phyloP scores from a whole-genome alignment of 2,888 invertebrate species.

The Melinopterus prodromus region DNA sequence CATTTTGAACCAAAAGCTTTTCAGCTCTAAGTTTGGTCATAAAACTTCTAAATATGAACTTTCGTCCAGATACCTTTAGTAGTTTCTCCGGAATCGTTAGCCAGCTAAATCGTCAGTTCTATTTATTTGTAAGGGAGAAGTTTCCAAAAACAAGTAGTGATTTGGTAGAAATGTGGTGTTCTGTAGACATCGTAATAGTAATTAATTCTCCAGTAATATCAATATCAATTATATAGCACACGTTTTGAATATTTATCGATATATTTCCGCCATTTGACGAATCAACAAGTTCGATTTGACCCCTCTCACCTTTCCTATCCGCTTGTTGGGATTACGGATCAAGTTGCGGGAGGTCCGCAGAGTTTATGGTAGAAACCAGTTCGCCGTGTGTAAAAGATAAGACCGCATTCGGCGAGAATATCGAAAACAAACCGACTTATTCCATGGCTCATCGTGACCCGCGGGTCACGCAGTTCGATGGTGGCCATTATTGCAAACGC shows the following conservation, averaged over 20 bases:
- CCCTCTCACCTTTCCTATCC: not conserved
- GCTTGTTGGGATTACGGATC: not conserved
- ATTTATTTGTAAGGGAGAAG: no score
- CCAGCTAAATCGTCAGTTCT: no score
- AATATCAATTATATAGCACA: not conserved
- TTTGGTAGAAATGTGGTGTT: no score
- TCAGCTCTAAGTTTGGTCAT: no score
- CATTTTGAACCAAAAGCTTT: no score
- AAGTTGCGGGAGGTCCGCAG: not conserved
- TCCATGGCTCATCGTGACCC: not conserved
- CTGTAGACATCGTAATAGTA: no score
- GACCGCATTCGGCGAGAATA: not conserved
- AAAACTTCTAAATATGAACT: no score
- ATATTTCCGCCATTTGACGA: not conserved
- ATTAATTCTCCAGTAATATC: no score
- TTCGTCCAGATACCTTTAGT: no score
- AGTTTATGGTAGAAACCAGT: not conserved
- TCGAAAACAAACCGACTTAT: not conserved
- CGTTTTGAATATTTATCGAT: not conserved
- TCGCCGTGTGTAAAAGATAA: not conserved
- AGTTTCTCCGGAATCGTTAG: no score
- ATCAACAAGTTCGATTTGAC: not conserved
- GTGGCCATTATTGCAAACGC: not conserved
- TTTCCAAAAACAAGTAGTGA: no score
- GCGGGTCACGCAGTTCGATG: not conserved